These are phyloP conservation scores for Yponomeuta malinellus DNA, from an alignment of 2,888 invertebrate species.

Conservation along the genomic window DNA sequence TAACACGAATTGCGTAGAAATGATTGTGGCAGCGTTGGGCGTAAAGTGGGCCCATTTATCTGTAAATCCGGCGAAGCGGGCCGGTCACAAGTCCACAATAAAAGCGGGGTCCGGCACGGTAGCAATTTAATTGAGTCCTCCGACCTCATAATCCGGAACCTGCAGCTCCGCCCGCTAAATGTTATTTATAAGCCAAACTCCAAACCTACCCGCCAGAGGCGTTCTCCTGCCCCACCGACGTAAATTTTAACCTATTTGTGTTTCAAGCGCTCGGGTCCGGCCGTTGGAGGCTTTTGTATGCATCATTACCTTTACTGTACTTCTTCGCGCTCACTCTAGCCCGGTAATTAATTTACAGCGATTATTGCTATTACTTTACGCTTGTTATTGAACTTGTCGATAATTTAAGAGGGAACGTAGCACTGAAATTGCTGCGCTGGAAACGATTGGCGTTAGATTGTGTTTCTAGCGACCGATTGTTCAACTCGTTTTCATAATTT, in stretches of 20 bases:
- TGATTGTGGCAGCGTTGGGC: conserved; percentile 43
- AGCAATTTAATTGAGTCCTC: conserved; percentile 71
- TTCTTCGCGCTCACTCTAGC: conserved; percentile 52
- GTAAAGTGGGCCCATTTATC: conserved; percentile 67
- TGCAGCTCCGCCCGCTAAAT: conserved; percentile 64
- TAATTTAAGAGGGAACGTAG: conserved; percentile 69
- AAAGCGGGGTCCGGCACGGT: conserved; percentile 67
- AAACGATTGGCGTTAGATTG: conserved; percentile 61
- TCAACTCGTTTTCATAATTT: conserved; percentile 40
- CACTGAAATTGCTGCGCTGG: conserved; percentile 63
- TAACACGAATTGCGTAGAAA: conserved; percentile 29
- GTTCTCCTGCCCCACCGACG: conserved; percentile 24
- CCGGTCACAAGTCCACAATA: conserved; percentile 67
- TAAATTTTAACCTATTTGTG: conserved; percentile 55
- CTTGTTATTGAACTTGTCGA: conserved; percentile 71
- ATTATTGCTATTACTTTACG: conserved; percentile 63
- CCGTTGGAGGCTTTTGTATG: conserved; percentile 14
- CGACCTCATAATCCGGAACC: conserved; percentile 69
- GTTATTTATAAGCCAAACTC: conserved; percentile 70
- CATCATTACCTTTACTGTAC: conserved; percentile 48
- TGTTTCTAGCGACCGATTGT: conserved; percentile 50
- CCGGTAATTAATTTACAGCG: conserved; percentile 63
- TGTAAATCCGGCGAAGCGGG: conserved; percentile 61
- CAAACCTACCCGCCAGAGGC: conserved; percentile 32
- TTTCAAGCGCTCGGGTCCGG: conserved; percentile 19